phyloP scores from a whole-genome alignment of 2,113 vertebrate genomes.

The Trogon melanurus region DNA sequence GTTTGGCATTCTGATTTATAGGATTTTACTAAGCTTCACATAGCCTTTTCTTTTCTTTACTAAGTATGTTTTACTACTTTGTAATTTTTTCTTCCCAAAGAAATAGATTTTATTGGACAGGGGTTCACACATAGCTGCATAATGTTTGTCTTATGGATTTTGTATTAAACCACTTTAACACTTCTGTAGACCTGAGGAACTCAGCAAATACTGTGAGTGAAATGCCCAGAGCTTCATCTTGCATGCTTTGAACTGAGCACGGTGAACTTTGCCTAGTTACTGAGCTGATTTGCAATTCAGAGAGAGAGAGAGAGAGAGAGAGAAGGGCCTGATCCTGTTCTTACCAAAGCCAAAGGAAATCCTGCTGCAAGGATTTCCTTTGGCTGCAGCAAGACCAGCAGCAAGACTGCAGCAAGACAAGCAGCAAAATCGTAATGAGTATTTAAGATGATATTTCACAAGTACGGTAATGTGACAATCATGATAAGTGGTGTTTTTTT shows the following conservation, averaged over 20 bases:
- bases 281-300: conserved; percentile 36
- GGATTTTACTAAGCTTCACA: conserved; percentile 26
- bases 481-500: conserved; percentile 23
- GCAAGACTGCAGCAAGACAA: conserved; percentile 44
- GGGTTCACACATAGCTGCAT: background rate
- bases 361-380: background rate
- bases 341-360: conserved; percentile 36
- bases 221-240: conserved; percentile 15
- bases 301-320: background rate
- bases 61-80: conserved; percentile 38
- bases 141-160: conserved; percentile 35
- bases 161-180: conserved; percentile 60
- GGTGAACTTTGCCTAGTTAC: conserved; percentile 29
- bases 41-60: conserved; percentile 55
- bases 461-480: conserved; percentile 22
- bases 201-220: conserved; percentile 1
- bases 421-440: conserved; percentile 21
- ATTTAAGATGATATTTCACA: conserved; percentile 32
- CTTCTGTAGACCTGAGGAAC: conserved; percentile 47
- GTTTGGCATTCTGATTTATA: conserved; percentile 28
- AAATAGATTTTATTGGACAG: conserved; percentile 48
- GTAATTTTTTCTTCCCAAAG: background rate
- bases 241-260: conserved; percentile 1
- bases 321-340: background rate
- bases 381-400: conserved; percentile 41